These are phyloP conservation scores for Tachina lurida DNA, from an alignment of 2,888 invertebrate species.

Conservation along the genomic window DNA sequence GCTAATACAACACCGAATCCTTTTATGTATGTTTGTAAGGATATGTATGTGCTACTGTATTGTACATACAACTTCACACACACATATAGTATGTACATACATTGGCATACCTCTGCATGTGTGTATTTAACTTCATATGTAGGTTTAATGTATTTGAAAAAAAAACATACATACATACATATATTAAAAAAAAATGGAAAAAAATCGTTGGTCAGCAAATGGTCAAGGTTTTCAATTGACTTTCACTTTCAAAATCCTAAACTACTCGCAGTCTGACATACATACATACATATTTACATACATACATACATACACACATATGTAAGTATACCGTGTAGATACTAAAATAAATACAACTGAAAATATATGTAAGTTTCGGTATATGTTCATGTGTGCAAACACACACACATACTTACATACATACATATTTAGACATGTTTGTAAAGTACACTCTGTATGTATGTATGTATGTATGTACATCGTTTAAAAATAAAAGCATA, in stretches of 20 bases:
- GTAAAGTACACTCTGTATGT: not conserved
- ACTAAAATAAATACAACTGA: not conserved
- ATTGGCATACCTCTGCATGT: conserved; percentile 1
- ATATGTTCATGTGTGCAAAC: not conserved
- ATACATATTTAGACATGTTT: not conserved
- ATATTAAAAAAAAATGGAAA: conserved; percentile 1
- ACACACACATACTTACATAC: not conserved
- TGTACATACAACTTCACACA: not conserved
- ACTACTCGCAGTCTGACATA: conserved; percentile 34
- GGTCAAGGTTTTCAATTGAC: conserved; percentile 82
- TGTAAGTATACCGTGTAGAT: not conserved
- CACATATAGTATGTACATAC: not conserved
- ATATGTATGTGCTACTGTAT: conserved; percentile 6
- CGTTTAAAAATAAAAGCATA: conserved; percentile 27
- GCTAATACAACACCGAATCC: not conserved
- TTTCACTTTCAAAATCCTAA: conserved; percentile 78
- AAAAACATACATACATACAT: not conserved
- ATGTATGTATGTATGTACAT: not conserved
- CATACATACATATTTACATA: not conserved
- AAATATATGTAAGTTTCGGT: not conserved
- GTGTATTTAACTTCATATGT: conserved; percentile 47
- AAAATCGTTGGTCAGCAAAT: conserved; percentile 74
- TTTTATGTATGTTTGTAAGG: not conserved
- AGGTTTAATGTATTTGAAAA: conserved; percentile 64
- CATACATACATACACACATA: not conserved